Conservation (phyloP, 2,888 invertebrate genomes). For the Tenthredo mesomela region DNA sequence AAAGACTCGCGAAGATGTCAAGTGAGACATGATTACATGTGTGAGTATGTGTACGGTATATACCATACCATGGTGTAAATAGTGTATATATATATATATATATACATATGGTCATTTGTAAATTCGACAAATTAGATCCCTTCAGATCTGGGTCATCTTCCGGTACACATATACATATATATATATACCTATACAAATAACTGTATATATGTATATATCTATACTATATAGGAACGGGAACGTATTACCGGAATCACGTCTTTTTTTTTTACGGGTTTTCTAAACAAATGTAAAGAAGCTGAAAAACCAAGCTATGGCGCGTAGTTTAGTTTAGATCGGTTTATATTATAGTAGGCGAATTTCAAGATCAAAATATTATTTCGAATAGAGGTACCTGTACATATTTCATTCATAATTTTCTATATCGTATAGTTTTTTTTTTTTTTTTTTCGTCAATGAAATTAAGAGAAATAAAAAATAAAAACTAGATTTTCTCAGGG, state of each 20-base stretch:
- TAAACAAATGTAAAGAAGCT: constrained; percentile 1
- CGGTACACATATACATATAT: background rate
- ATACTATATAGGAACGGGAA: background rate
- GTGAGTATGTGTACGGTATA: background rate
- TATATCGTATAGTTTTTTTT: background rate
- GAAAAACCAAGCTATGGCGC: background rate
- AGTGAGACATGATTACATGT: constrained; percentile 2
- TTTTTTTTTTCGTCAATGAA: background rate
- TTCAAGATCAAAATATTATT: background rate
- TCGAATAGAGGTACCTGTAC: too few relatives aligned
- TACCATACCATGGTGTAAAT: background rate
- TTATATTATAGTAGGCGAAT: background rate
- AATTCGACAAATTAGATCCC: constrained; percentile 31
- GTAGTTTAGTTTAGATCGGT: background rate
- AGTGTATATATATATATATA: background rate
- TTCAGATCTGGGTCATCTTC: constrained; percentile 37
- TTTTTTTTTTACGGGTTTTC: background rate
- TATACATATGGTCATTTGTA: background rate
- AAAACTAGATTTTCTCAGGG: background rate
- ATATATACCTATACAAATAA: background rate
- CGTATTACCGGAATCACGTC: background rate
- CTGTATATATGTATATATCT: background rate
- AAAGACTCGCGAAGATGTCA: background rate
- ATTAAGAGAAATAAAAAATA: background rate
- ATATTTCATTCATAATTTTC: too few relatives aligned